Conservation (phyloP, 1,140 invertebrate species). For the Brachionus koreanus region DNA sequence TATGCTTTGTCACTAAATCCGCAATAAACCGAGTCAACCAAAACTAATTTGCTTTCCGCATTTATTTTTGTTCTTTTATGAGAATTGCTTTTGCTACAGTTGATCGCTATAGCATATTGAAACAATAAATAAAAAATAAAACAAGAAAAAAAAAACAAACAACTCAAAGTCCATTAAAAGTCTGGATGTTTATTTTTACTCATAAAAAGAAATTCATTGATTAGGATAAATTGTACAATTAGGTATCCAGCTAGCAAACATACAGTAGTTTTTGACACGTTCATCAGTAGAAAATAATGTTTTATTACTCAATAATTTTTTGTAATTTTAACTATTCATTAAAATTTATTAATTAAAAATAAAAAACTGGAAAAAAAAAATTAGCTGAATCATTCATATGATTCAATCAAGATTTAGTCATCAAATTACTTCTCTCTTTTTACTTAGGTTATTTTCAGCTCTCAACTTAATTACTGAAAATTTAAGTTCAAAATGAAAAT, state of each 20-base stretch:
- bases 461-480: not conserved
- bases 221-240: not conserved
- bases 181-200: not conserved
- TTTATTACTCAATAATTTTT: no score
- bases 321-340: no score
- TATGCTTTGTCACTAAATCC: constrained; percentile 5
- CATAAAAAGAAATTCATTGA: not conserved
- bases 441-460: not conserved
- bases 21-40: constrained; percentile 31
- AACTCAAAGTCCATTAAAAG: not conserved
- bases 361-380: no score
- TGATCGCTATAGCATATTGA: not conserved
- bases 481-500: not conserved
- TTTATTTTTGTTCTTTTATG: not conserved
- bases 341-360: no score
- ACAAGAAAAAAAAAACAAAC: not conserved
- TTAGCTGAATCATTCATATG: no score
- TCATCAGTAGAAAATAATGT: no score
- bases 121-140: not conserved
- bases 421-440: no score
- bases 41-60: constrained; percentile 5
- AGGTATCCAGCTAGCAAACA: no score
- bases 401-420: no score
- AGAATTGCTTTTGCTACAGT: not conserved
- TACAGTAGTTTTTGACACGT: no score